These are phyloP conservation scores for Spinus pinus DNA, from an alignment of 2,797 vertebrate species.

Conservation along the genomic window DNA sequence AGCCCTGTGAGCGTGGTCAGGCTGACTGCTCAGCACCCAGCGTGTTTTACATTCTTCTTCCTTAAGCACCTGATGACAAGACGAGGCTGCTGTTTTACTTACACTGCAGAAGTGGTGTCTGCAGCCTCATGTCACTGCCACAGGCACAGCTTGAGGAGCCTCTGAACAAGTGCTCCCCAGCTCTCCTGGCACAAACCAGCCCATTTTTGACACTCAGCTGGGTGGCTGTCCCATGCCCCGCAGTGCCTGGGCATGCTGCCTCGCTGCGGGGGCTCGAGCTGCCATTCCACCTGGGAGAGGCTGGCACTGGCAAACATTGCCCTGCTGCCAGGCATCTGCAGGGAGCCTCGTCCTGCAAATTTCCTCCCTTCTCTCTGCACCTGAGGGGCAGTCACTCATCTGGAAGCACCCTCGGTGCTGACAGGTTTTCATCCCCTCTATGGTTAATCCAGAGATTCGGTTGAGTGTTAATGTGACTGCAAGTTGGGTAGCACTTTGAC, in stretches of 20 bases:
- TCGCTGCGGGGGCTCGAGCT: accelerated
- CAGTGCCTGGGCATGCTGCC: not conserved
- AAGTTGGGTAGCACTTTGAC: not conserved
- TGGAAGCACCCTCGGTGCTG: not conserved
- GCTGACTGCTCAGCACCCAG: not conserved
- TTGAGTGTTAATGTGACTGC: not conserved
- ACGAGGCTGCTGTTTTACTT: not conserved
- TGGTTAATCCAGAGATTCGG: not conserved
- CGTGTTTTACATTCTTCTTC: not conserved
- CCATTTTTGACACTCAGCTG: not conserved
- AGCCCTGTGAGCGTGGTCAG: not conserved
- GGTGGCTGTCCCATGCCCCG: accelerated
- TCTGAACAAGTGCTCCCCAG: not conserved
- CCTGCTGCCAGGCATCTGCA: not conserved
- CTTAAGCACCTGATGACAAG: not conserved
- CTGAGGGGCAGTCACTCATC: accelerated
- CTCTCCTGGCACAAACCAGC: not conserved
- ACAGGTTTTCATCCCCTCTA: not conserved
- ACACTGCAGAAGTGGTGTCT: accelerated
- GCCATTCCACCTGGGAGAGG: not conserved
- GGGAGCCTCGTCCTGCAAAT: not conserved
- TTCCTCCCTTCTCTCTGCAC: not conserved
- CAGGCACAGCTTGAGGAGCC: not conserved
- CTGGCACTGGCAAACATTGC: not conserved
- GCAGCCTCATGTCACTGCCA: accelerated